Base-by-base conservation (phyloP, 2,113 vertebrate species). In the Lycaon pictus region DNA sequence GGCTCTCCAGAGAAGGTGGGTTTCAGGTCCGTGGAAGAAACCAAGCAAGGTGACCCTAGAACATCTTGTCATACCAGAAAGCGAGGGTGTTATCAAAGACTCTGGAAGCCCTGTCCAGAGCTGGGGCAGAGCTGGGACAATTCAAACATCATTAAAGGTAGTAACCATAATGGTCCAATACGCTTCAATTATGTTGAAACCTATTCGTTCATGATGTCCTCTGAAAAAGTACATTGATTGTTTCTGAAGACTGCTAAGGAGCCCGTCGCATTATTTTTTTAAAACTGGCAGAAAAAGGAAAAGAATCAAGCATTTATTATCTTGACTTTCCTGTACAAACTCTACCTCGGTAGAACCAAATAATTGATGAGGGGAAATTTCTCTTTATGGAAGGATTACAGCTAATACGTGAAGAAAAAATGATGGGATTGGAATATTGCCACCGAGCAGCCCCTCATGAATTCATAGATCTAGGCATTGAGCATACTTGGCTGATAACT, bases 181-280 rank as follows among this genome's bases (percentile, higher is more conserved):
- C 16, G n/a, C 25, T 60, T 62, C 69, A 67, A 20, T 90, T 43
- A 80, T n/a, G n/a, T 48, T 74, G 56, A 90, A 92, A 87, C 62
- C 56, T 90, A 23, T 91, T 95, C 15, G 7, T 29, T 96, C 58
- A 22, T 32, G 17, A 82, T 85, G 89, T 96, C 85, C 92, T 91
- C 81, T 88, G 76, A 58, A n/a, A 92, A 91, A 84, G 53, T 32
- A 80, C 92, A 32, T 65, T 35, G 77, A 91, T 95, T 93, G 43
- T 67, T 65, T 71, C 48, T 51, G 77, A 89, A 81, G 80, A 83
- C n/a, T 51, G 91, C 29, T 67, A 37, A 89, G 92, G 77, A 84
- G 15, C 63, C 89, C 77, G 93, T 53, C 29, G 74, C 71, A 60
- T 67, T 93, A 67, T 88, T 93, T 90, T 93, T 93, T 76, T 84